Evolutionary conservation across 2,113 vertebrate species (phyloP).

Genomic region (Carettochelys insculpta): DNA sequence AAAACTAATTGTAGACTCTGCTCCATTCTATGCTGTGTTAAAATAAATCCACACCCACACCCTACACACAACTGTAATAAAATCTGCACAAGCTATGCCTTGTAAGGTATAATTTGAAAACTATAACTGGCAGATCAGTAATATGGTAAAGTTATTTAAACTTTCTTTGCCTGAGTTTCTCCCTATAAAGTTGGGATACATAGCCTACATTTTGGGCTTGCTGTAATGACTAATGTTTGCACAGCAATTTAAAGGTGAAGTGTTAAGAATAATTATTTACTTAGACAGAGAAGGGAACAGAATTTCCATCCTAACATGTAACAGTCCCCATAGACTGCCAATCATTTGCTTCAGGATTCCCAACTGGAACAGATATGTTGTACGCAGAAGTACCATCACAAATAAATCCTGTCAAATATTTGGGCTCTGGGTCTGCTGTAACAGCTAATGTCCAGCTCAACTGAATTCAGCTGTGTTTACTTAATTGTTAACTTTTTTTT

Average conservation of each 20-base stretch:
- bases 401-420: conserved; percentile 9
- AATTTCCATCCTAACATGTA: background rate
- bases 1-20: background rate
- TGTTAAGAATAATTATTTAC: conserved; percentile 7
- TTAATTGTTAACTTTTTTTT: background rate
- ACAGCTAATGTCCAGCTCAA: conserved; percentile 14
- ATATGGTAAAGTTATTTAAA: background rate
- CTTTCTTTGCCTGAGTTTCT: conserved; percentile 20
- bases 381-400: background rate
- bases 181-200: conserved; percentile 8
- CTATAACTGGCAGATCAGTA: background rate
- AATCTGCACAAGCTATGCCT: background rate
- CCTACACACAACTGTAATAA: background rate
- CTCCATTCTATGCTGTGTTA: background rate
- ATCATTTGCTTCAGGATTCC: background rate
- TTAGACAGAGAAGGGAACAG: background rate
- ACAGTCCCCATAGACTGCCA: background rate
- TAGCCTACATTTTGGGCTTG: background rate
- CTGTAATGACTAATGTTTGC: background rate
- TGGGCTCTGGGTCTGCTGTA: background rate
- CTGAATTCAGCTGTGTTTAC: background rate
- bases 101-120: background rate
- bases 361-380: background rate
- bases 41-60: background rate
- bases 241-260: conserved; percentile 9